Base-by-base conservation (phyloP, 2,113 vertebrate genomes). In the Gopherus evgoodei region DNA sequence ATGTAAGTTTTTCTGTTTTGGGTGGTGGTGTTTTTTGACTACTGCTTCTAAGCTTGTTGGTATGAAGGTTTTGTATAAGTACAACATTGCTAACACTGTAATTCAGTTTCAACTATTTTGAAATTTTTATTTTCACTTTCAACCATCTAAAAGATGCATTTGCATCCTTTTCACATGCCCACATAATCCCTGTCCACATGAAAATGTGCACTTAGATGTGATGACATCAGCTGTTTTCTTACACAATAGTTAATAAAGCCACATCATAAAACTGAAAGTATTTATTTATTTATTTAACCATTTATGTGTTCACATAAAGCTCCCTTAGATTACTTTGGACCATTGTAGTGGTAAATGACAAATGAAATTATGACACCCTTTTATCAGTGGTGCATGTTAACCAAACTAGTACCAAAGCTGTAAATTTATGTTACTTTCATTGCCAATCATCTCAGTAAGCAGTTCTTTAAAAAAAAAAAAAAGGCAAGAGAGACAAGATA, bases 301-400 rank as follows among this genome's bases (percentile, higher is more conserved):
- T 82, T 91, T 96, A 93, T 52, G 4, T 86, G 3, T 89, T 93
- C 31, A 88, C 53, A 72, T 80, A 96, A 93, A 95, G 24, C 83
- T 83, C 5, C 38, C 76, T 95, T 29, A 81, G 69, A 91, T 29
- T 93, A 47, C 35, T 59, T 91, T 49, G 11, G 54, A 89, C 38
- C 19, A 87, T 27, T 50, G 38, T 69, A 94, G 38, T 89, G 12
- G 53, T 86, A 96, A 97, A 96, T 81, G 50, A 89, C 59, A 96
- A 95, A 93, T 72, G 31, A 88, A 90, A 96, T 84, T 91, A 90
- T 90, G 76, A 8, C 81, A 83, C 29, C 4, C 3, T 87, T 81
- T 93, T 62, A 95, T 95, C 42, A 90, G 3, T 91, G 47, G 1
- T 85, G 54, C 56, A 38, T 83, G n/a, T 87, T 93, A 93, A 95